A percentile compares a stretch with the other conserved stretches of the same genome.
Evolutionary conservation across 2,888 invertebrate species (phyloP).

Genomic region (Coelinius sp.): DNA sequence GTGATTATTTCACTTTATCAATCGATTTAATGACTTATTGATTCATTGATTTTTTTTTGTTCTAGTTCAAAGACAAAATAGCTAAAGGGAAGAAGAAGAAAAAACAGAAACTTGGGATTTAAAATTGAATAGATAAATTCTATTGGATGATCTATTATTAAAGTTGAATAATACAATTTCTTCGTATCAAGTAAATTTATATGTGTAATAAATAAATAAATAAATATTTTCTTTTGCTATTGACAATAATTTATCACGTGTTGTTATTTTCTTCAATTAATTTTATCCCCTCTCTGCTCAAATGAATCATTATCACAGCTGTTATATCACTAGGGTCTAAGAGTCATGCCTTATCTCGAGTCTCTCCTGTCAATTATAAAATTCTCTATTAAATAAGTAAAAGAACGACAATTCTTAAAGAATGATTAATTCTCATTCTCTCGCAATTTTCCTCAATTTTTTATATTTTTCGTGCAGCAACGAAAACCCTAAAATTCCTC

Average conservation of each 20-base stretch:
- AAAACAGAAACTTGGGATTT: slow-evolving; percentile 49
- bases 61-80: slow-evolving; percentile 50
- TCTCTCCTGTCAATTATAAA: neutral
- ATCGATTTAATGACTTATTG: neutral
- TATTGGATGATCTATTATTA: neutral
- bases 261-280: too few relatives aligned
- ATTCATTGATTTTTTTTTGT: slow-evolving; percentile 22
- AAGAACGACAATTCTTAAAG: too few relatives aligned
- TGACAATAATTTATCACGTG: too few relatives aligned
- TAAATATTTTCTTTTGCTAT: neutral
- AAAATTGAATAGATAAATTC: slow-evolving; percentile 7
- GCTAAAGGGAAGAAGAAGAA: slow-evolving; percentile 52
- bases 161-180: neutral
- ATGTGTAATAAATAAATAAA: neutral
- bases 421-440: too few relatives aligned
- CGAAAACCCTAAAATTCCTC: too few relatives aligned
- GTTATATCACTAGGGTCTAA: neutral
- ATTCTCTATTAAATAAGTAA: too few relatives aligned
- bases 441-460: too few relatives aligned
- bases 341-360: neutral
- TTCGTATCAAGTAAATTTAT: neutral
- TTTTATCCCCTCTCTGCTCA: too few relatives aligned
- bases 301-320: neutral
- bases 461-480: too few relatives aligned
- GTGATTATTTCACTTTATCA: slow-evolving; percentile 45